These are phyloP conservation scores for Sycophaga agraensis DNA, from an alignment of 1,140 invertebrate species.

Conservation along the genomic window DNA sequence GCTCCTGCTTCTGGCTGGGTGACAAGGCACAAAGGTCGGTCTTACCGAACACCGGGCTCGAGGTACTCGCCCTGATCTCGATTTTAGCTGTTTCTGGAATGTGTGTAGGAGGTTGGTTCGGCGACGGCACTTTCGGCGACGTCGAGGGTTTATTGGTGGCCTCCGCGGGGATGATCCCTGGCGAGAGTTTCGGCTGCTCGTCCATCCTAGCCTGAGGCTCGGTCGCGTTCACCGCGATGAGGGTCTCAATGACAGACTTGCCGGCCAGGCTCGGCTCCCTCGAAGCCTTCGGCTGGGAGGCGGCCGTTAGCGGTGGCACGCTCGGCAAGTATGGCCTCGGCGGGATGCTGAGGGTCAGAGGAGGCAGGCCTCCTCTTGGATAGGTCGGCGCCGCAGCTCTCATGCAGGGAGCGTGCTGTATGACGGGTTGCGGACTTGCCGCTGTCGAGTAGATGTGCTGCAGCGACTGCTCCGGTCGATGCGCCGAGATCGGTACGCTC, in stretches of 20 bases:
- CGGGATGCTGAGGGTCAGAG: conserved; percentile 51
- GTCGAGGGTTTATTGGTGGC: conserved; percentile 50
- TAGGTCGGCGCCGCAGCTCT: conserved; percentile 48
- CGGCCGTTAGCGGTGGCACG: conserved; percentile 41
- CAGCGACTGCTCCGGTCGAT: conserved; percentile 40
- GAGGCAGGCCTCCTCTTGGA: conserved; percentile 50
- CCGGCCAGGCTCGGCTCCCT: conserved; percentile 35
- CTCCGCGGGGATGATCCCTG: conserved; percentile 48
- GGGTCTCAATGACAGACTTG: conserved; percentile 52
- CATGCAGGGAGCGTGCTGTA: conserved; percentile 54
- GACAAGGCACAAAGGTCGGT: conserved; percentile 37
- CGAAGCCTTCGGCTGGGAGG: conserved; percentile 41
- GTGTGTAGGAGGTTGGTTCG: conserved; percentile 54
- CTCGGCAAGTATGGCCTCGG: conserved; percentile 50
- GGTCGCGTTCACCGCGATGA: conserved; percentile 46
- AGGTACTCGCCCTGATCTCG: conserved; percentile 47
- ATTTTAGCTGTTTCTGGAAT: conserved; percentile 56
- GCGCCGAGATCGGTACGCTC: conserved; percentile 45
- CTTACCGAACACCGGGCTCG: conserved; percentile 43
- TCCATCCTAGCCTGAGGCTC: conserved; percentile 42
- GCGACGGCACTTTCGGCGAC: conserved; percentile 54
- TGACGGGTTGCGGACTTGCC: conserved; percentile 51
- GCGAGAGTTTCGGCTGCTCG: conserved; percentile 52
- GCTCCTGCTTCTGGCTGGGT: conserved; percentile 45
- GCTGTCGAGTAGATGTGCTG: conserved; percentile 54